Percentiles rank a stretch among this genome's conserved stretches.
Evolutionary conservation across 2,888 invertebrate genomes (phyloP).

Genomic region (Acanthosepion esculentum): DNA sequence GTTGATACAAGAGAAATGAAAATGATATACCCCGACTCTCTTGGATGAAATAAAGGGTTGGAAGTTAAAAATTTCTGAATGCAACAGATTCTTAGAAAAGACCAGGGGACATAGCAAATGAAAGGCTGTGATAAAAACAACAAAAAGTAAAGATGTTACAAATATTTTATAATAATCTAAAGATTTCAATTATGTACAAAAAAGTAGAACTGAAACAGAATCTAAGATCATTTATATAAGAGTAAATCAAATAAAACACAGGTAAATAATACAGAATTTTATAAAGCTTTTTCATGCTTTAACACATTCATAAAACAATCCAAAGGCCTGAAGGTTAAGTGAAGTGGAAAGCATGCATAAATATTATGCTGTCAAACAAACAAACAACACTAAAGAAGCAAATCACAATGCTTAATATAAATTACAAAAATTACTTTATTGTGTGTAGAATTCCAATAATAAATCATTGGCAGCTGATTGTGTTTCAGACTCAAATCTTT

Average conservation of each 20-base stretch:
- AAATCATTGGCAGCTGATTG: too few species aligned
- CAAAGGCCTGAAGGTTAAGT: neutral
- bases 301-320: neutral
- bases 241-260: neutral
- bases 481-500: too few species aligned
- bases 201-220: neutral
- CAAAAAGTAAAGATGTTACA: neutral
- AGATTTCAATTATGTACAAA: neutral
- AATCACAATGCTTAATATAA: neutral
- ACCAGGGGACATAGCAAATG: neutral
- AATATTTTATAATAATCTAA: neutral
- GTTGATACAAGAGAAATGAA: neutral
- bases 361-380: constrained; percentile 21
- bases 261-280: neutral
- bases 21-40: neutral
- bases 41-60: neutral
- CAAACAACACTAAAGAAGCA: neutral
- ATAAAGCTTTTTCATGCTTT: neutral
- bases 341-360: neutral
- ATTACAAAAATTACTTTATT: neutral
- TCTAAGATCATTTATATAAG: neutral
- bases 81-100: neutral
- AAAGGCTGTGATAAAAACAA: neutral
- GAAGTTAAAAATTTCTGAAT: neutral
- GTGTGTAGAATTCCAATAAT: too few species aligned